Evolutionary conservation across 2,888 invertebrate species (phyloP), one percentile per base, ranked within the genome.

Genomic region (Trichopoda pennipes): DNA sequence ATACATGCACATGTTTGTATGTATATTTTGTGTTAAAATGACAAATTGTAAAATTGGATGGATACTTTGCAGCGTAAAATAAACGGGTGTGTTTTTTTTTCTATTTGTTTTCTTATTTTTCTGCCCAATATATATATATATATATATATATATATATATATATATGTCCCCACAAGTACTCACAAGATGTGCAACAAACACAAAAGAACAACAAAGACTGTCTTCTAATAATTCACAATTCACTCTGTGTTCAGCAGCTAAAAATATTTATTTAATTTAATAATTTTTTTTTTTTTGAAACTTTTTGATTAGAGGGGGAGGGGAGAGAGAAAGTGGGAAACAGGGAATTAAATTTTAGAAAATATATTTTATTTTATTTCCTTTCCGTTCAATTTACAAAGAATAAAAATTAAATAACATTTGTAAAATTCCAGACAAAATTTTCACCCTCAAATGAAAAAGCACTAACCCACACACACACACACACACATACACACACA

Each of bases 381-480:
- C 38, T 66, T 66, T 42, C 28, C 42, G 44, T 61, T 28, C 42
- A 53, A 70, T 63, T 77, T 69, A 23, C 6, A 47, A 55, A 47
- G 35, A n/a, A 58, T 55, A 32, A 66, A 49, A 60, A 42, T 38
- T 49, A 63, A 58, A 51, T 80, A 64, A 55, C 64, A 70, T 75
- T 75, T 80, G 60, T 66, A 70, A 70, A 44, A 56, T 79, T 79
- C 82, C 79, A 79, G 82, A 79, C 79, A 76, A 72, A 7, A 61
- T 75, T 79, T 82, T 75, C 75, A 82, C 79, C 82, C 82, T 68
- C 68, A 69, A 47, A 70, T 77, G 38, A 42, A 73, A 53, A 49
- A 60, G 49, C n/a, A n/a, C n/a, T n/a, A n/a, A n/a, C n/a, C n/a
- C n/a, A n/a, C n/a, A 56, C 53, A 58, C 51, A 69, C 9, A 55